Percentiles rank a stretch among this genome's conserved stretches.
Evolutionary conservation across 2,888 invertebrate species (phyloP).

Genomic region (Ophion slaviceki): DNA sequence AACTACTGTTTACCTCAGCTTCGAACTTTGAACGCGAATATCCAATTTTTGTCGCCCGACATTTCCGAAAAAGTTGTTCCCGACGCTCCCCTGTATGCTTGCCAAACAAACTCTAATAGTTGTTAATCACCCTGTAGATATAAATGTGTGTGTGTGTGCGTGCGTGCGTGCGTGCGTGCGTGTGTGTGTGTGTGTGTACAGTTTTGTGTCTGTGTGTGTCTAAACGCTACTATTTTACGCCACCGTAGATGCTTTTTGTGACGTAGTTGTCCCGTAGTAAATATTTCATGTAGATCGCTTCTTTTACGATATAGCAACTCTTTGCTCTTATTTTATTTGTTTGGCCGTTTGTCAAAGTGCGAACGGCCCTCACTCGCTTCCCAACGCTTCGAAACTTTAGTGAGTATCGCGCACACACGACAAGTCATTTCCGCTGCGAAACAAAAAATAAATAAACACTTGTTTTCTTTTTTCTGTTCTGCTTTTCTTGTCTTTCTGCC

Average conservation of each 20-base stretch:
- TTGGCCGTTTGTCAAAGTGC: neutral
- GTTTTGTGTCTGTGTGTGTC: too few species aligned
- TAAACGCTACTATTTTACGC: neutral
- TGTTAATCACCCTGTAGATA: too few species aligned
- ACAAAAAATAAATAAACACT: conserved; percentile 31
- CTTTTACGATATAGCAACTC: neutral
- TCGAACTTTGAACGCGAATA: too few species aligned
- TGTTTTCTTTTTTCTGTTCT: conserved; percentile 11
- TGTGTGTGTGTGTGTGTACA: too few species aligned
- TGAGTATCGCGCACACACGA: neutral
- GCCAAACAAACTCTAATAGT: too few species aligned
- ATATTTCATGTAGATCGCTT: neutral
- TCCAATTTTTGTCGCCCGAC: too few species aligned
- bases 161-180: too few species aligned
- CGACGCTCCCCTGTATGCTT: too few species aligned
- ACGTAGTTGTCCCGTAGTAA: neutral
- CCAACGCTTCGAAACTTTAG: neutral
- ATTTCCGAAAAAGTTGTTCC: too few species aligned
- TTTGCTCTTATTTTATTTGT: neutral
- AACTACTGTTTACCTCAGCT: too few species aligned
- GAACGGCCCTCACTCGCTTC: neutral
- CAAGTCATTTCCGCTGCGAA: neutral
- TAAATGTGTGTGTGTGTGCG: too few species aligned
- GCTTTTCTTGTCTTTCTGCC: conserved; percentile 1
- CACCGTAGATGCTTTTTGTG: conserved; percentile 9